These are phyloP conservation scores for Cheilosia variabilis DNA, from an alignment of 2,888 invertebrate species.

Conservation along the genomic window DNA sequence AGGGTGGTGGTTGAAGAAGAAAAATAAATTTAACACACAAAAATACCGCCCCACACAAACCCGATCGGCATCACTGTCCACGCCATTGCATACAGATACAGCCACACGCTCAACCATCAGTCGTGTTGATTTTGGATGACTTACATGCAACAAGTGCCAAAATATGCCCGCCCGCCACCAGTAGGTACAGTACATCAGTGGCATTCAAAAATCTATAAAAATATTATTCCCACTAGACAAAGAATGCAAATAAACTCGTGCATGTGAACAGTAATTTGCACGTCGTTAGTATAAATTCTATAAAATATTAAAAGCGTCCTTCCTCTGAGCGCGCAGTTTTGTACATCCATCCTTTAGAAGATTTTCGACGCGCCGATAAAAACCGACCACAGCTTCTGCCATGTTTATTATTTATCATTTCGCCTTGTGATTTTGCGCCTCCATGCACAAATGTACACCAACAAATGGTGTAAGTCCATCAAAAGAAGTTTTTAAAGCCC, in stretches of 20 bases:
- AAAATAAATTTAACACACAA: no score
- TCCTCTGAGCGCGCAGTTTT: not conserved
- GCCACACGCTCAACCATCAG: not conserved
- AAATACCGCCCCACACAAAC: no score
- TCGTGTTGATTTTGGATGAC: constrained; percentile 11
- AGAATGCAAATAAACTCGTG: constrained; percentile 44
- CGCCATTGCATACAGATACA: constrained; percentile 1
- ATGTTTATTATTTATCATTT: no score
- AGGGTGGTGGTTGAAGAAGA: no score
- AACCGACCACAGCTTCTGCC: no score
- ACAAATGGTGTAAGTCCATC: not conserved
- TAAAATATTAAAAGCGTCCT: constrained; percentile 19
- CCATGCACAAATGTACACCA: no score
- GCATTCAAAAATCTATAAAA: constrained; percentile 48
- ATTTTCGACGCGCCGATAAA: no score
- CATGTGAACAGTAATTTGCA: constrained; percentile 8
- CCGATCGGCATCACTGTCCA: constrained; percentile 9
- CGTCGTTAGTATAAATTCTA: constrained; percentile 9
- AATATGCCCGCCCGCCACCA: constrained; percentile 1
- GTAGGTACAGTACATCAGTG: not conserved
- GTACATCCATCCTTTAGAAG: not conserved
- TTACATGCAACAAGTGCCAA: constrained; percentile 59
- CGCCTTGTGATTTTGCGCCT: no score
- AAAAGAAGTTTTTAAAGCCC: not conserved
- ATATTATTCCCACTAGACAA: constrained; percentile 42